phyloP scores from a whole-genome alignment of 1,140 invertebrate genomes.

The Drosophila pseudoananassae region DNA sequence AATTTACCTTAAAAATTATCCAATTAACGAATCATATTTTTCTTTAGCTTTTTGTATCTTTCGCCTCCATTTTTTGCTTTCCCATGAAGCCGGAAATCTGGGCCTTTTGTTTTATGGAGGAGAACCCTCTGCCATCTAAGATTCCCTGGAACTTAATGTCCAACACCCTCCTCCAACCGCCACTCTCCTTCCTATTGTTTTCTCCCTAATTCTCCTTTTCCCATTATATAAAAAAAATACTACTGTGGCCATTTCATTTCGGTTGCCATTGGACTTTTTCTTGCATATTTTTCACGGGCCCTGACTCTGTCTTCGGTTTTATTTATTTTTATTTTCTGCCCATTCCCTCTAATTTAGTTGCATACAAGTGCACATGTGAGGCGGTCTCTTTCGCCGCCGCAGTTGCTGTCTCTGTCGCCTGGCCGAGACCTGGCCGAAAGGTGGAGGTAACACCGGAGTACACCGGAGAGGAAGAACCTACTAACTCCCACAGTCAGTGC shows the following conservation, averaged over 20 bases:
- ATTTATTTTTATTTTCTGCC: slow-evolving; percentile 4
- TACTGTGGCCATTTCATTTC: slow-evolving; percentile 71
- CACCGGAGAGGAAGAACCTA: slow-evolving; percentile 21
- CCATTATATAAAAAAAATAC: slow-evolving; percentile 48
- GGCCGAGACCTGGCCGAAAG: slow-evolving; percentile 23
- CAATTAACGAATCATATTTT: neutral
- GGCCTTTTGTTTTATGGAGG: slow-evolving; percentile 44
- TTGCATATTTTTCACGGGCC: slow-evolving; percentile 76
- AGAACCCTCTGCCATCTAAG: slow-evolving; percentile 42
- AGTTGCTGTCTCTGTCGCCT: slow-evolving; percentile 35
- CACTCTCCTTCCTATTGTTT: neutral
- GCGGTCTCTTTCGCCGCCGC: slow-evolving; percentile 18
- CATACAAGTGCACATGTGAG: neutral
- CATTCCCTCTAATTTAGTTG: slow-evolving; percentile 17
- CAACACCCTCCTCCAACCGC: neutral
- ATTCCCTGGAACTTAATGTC: slow-evolving; percentile 65
- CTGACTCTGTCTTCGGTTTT: slow-evolving; percentile 25
- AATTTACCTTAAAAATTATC: neutral
- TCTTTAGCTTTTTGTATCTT: slow-evolving; percentile 18
- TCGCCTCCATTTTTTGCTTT: slow-evolving; percentile 29
- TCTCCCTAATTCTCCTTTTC: slow-evolving; percentile 17
- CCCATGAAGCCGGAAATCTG: slow-evolving; percentile 46
- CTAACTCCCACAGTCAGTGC: slow-evolving; percentile 66
- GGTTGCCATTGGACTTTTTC: slow-evolving; percentile 55
- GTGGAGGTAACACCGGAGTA: slow-evolving; percentile 6